Percentiles rank a stretch among this genome's conserved stretches.
These are phyloP conservation scores for Hemaris fuciformis DNA, from an alignment of 2,888 invertebrate genomes.

Conservation along the genomic window DNA sequence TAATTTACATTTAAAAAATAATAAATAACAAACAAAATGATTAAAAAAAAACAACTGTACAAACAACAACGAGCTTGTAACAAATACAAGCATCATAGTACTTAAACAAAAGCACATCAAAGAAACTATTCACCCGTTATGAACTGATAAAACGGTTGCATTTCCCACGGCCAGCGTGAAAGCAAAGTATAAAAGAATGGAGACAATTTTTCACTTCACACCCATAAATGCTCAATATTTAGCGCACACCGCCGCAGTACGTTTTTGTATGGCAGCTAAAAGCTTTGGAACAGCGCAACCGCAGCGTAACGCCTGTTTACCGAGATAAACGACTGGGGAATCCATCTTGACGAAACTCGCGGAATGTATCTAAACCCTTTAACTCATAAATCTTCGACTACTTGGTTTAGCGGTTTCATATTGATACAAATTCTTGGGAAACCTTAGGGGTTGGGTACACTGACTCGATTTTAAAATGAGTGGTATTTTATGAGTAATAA, in stretches of 20 bases:
- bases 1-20: no score
- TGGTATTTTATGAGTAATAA: no score
- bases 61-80: no score
- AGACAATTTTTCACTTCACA: not conserved
- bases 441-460: not conserved
- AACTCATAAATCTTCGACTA: slow-evolving; percentile 8
- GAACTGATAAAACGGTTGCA: not conserved
- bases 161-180: not conserved
- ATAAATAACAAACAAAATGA: no score
- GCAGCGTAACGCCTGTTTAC: not conserved
- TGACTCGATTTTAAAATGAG: no score
- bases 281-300: slow-evolving; percentile 1
- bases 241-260: not conserved
- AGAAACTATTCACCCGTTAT: not conserved
- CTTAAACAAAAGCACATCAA: not conserved
- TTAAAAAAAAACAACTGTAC: no score
- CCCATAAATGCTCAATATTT: slow-evolving; percentile 3
- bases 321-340: slow-evolving; percentile 7
- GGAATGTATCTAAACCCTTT: slow-evolving; percentile 7
- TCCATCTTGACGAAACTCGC: not conserved
- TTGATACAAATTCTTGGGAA: not conserved
- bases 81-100: no score
- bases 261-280: slow-evolving; percentile 6
- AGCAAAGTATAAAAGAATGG: not conserved
- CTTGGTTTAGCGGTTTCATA: not conserved